A percentile compares a stretch with the other conserved stretches of the same genome.
Conservation (phyloP, 1,140 invertebrate genomes). For the Hylaeus anthracinus region DNA sequence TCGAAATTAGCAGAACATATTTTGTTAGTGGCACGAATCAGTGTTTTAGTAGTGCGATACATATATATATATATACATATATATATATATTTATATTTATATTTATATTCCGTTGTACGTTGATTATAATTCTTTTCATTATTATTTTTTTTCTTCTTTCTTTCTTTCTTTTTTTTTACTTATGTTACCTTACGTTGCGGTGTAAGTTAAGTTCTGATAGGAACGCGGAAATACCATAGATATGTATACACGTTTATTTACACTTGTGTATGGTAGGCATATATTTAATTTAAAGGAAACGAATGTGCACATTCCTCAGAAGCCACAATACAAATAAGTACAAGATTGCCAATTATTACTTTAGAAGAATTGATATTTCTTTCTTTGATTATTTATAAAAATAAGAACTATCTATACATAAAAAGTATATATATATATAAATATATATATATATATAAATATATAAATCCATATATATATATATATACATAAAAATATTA, state of each 20-base stretch:
- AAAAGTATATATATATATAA: constrained; percentile 61
- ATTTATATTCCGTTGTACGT: constrained; percentile 37
- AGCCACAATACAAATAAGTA: constrained; percentile 74
- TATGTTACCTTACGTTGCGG: constrained; percentile 17
- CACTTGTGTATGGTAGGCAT: constrained; percentile 21
- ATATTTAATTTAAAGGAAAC: constrained; percentile 46
- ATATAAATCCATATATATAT: constrained; percentile 60
- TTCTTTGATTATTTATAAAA: constrained; percentile 74
- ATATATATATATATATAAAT: constrained; percentile 69
- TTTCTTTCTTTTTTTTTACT: constrained; percentile 30
- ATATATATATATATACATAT: constrained; percentile 1
- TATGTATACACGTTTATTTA: constrained; percentile 45
- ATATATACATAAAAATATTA: constrained; percentile 68
- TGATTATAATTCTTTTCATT: neutral
- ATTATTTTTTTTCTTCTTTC: neutral
- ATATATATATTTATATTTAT: neutral
- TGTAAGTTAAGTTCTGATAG: constrained; percentile 1
- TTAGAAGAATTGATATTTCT: constrained; percentile 67
- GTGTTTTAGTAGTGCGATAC: constrained; percentile 31
- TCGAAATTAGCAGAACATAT: constrained; percentile 15
- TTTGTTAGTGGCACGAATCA: constrained; percentile 19
- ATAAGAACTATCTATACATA: constrained; percentile 70
- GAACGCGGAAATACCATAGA: constrained; percentile 11
- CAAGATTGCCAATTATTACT: constrained; percentile 78
- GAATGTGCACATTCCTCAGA: constrained; percentile 78